Conservation (phyloP, 2,888 invertebrate species). For the Drosophila eohydei region DNA sequence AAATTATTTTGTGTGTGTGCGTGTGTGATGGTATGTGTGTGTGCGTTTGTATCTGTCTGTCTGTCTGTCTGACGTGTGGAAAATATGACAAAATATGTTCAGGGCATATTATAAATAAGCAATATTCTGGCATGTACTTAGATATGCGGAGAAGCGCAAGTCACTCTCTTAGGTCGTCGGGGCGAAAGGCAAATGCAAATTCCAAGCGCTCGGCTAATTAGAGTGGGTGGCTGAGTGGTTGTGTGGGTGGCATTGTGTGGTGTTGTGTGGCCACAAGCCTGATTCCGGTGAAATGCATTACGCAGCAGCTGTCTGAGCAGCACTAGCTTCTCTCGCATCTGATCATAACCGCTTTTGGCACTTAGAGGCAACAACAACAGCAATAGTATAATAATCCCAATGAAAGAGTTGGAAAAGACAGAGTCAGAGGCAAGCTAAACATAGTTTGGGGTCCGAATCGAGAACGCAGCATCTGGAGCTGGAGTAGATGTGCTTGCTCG, state of each 20-base stretch:
- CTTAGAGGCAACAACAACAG: conserved; percentile 11
- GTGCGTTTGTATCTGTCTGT: conserved; percentile 44
- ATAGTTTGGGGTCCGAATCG: background rate
- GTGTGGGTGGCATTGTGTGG: background rate
- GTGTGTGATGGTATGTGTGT: background rate
- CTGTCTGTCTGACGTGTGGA: conserved; percentile 15
- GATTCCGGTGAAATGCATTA: conserved; percentile 25
- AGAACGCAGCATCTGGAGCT: background rate
- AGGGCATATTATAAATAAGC: conserved; percentile 66
- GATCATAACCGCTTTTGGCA: conserved; percentile 23
- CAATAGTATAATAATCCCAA: background rate
- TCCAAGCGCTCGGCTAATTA: conserved; percentile 64
- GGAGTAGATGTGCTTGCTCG: background rate
- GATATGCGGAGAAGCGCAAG: conserved; percentile 33
- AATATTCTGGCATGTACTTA: conserved; percentile 50
- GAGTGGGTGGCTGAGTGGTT: conserved; percentile 18
- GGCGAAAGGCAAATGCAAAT: conserved; percentile 35
- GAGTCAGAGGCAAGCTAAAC: background rate
- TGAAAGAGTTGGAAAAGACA: conserved; percentile 3
- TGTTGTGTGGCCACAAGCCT: conserved; percentile 7
- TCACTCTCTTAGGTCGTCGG: background rate
- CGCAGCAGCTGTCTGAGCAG: background rate
- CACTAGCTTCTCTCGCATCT: conserved; percentile 14
- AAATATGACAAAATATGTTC: conserved; percentile 54
- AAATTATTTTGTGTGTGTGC: conserved; percentile 68